Base-by-base conservation (phyloP, 2,113 vertebrate species). In the Pan paniscus region DNA sequence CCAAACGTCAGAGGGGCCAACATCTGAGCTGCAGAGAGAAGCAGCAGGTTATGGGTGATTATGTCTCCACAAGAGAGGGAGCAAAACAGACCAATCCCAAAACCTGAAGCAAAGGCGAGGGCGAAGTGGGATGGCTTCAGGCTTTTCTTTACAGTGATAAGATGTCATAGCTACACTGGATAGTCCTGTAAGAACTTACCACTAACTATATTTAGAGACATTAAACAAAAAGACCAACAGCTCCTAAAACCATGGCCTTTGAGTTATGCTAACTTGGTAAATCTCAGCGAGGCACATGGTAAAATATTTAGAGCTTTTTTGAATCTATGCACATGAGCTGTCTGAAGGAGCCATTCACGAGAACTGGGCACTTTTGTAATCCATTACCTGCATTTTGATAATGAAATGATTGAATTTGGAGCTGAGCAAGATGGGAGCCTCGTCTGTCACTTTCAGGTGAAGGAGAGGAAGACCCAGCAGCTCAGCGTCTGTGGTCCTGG, bases 191-290 rank as follows among this genome's bases (percentile, higher is more conserved):
- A 59, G 61, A 82, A 61, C 72, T 0, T 1, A 35, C 3, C 38
- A 20, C 27, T 10, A 1, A 50, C 23, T 5, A 0, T 7, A 17
- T 32, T n/a, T 9, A 16, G n/a, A 59, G 67, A 43, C 46, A 30
- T 20, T 32, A 43, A 38, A 32, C 14, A 5, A 13, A 16, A 25
- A 10, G 61, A 68, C 27, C 1, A 0, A 18, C 48, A 14, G 70
- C 12, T 40, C 61, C 23, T 35, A 11, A 0, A 0, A 14, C 81
- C 5, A 0, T 0, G 35, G 22, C 17, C n/a, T n/a, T 6, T 17
- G 27, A 6, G 16, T 27, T 12, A 0, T 1, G 0, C 0, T 5
- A 0, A 38, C 64, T 35, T 0, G 2, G 43, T 20, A 4, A 2
- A 7, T 14, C 78, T 89, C 8, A 14, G 57, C 0, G 3, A 50